Evolutionary conservation across 2,888 invertebrate genomes (phyloP).

Genomic region (Heterodera filipjevi): DNA sequence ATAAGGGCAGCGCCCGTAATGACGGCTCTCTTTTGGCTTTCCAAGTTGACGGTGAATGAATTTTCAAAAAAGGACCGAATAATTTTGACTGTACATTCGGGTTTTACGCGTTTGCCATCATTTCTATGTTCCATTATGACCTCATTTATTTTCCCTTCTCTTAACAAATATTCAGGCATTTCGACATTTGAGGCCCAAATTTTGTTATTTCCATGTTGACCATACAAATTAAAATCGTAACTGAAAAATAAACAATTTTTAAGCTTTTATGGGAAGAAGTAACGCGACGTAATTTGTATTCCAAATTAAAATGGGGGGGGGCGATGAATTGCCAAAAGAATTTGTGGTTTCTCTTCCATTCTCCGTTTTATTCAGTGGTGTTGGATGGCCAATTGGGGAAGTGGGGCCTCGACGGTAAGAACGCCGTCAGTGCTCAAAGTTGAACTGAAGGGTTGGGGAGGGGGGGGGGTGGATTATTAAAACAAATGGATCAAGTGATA

Average conservation of each 20-base stretch:
- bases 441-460: slow-evolving; percentile 72
- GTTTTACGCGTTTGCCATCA: slow-evolving; percentile 1
- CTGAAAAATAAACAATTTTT: neutral
- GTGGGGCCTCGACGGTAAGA: slow-evolving; percentile 91
- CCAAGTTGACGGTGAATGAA: neutral
- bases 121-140: neutral
- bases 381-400: slow-evolving; percentile 72
- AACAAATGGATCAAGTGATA: neutral
- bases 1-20: neutral
- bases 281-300: too few species aligned
- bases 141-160: neutral
- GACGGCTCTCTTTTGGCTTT: neutral
- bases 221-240: neutral
- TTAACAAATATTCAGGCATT: neutral
- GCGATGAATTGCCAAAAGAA: slow-evolving; percentile 6
- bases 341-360: neutral
- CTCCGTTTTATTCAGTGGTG: slow-evolving; percentile 34
- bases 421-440: slow-evolving; percentile 94
- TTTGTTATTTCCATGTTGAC: neutral
- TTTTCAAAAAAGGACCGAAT: neutral
- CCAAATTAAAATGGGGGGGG: neutral
- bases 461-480: neutral
- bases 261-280: slow-evolving; percentile 12
- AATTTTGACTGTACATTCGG: neutral
- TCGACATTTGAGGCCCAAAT: neutral